Percentiles rank a stretch among this genome's conserved stretches.
Conservation (phyloP, 2,888 invertebrate species). For the Amblyjoppa fuscipennis region DNA sequence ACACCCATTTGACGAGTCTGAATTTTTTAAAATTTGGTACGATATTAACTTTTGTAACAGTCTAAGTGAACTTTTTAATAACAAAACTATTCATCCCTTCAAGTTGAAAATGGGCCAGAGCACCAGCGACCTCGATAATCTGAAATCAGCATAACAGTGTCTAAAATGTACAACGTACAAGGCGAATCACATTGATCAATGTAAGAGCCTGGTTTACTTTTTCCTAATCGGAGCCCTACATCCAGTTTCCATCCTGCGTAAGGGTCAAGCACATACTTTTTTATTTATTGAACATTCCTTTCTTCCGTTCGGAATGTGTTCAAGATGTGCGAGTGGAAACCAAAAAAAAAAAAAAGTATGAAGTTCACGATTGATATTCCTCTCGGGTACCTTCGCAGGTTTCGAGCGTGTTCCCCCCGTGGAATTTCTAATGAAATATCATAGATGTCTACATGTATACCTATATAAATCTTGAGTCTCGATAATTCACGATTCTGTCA, state of each 20-base stretch:
- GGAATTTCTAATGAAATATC: conserved; percentile 24
- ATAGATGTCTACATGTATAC: conserved; percentile 6
- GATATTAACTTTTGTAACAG: too few species aligned
- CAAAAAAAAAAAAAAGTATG: conserved; percentile 1
- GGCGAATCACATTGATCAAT: not conserved
- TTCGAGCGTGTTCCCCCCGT: conserved; percentile 2
- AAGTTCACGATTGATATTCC: conserved; percentile 3
- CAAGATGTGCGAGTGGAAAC: not conserved
- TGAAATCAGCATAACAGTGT: not conserved
- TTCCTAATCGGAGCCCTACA: not conserved
- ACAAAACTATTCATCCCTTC: too few species aligned
- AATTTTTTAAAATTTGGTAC: too few species aligned
- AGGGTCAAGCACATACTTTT: not conserved
- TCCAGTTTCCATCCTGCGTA: not conserved
- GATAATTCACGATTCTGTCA: conserved; percentile 45
- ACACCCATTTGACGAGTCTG: too few species aligned
- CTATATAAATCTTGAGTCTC: conserved; percentile 35
- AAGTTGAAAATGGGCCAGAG: not conserved
- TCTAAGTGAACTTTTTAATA: too few species aligned
- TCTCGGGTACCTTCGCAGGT: not conserved
- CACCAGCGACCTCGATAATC: not conserved
- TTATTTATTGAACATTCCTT: not conserved
- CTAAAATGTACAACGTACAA: not conserved
- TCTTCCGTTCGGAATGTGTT: not conserved
- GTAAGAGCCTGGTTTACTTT: not conserved